Conservation (phyloP, 1,140 invertebrate genomes). For the Leucophenga varia region DNA sequence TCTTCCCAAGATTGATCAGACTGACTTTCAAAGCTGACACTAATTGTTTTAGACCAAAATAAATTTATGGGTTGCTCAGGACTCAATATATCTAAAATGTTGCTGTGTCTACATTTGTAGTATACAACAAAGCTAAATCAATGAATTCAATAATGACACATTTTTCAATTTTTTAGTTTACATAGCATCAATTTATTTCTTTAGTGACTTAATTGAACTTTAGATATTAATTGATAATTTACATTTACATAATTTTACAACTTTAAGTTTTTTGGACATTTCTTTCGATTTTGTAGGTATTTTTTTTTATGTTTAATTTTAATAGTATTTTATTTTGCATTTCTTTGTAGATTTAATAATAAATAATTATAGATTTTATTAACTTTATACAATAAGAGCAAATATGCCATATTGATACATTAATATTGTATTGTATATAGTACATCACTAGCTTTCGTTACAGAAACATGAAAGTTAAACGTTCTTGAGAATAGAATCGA, state of each 20-base stretch:
- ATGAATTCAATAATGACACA: too few relatives aligned
- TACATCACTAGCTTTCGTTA: constrained; percentile 53
- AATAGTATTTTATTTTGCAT: constrained; percentile 4
- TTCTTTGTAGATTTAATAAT: constrained; percentile 1
- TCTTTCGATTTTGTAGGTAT: constrained; percentile 46
- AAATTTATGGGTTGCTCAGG: too few relatives aligned
- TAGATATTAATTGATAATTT: constrained; percentile 41
- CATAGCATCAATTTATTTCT: constrained; percentile 48
- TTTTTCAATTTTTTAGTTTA: constrained; percentile 15
- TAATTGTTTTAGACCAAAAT: too few relatives aligned
- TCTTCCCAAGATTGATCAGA: too few relatives aligned
- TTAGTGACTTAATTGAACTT: constrained; percentile 52
- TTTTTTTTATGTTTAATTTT: constrained; percentile 3
- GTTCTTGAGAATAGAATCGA: constrained; percentile 6
- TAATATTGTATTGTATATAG: constrained; percentile 41
- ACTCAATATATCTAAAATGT: too few relatives aligned
- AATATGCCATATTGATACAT: constrained; percentile 19
- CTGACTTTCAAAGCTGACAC: too few relatives aligned
- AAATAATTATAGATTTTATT: constrained; percentile 14
- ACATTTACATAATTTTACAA: constrained; percentile 48
- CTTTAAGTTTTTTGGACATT: constrained; percentile 51
- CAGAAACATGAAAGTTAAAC: constrained; percentile 42
- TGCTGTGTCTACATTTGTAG: too few relatives aligned
- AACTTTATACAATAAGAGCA: constrained; percentile 39
- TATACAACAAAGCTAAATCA: too few relatives aligned